Evolutionary conservation across 2,888 invertebrate species (phyloP), one percentile per base, ranked within the genome.

Genomic region (Sinohyriopsis cumingii): DNA sequence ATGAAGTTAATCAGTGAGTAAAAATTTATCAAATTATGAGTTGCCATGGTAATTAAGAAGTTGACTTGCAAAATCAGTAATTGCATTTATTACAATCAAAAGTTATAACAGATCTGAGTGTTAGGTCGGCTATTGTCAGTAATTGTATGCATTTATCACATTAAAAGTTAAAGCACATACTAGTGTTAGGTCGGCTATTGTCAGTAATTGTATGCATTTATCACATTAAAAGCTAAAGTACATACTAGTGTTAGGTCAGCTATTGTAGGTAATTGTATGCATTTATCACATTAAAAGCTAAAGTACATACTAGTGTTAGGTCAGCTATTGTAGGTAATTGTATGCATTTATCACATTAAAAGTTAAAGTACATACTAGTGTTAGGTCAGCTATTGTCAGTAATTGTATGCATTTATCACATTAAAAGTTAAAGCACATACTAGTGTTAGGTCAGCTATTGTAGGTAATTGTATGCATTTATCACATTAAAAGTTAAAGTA

Each of bases 331-430:
- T 87, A 1, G 15, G 12, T 45, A 45, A 45, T 45, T 15, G 3
- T 15, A 15, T 45, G 12, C 24, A 12, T 59, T 12, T 56, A 22
- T 55, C 15, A 22, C 22, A 19, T 24, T 65, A 1, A 56, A 53
- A 18, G 19, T 54, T 28, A 24, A 20, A n/a, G 19, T 1, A 71
- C 63, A 55, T 71, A 82, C 85, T 84, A 77, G 83, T 85, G 64
- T 84, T 86, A 61, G 83, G 82, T 25, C 84, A 74, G 63, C 84
- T 87, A 73, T 86, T 86, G 73, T 87, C 87, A 0, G 87, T 85
- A 45, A 45, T 45, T 15, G 3, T 15, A 15, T 45, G 12, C 24
- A 12, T 59, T 12, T 56, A 22, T 55, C 15, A 22, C 22, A 19
- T 24, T 65, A 1, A 56, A 53, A 18, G 19, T 54, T 28, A 24